phyloP scores from a whole-genome alignment of 2,113 vertebrate species.

The Athene noctua region DNA sequence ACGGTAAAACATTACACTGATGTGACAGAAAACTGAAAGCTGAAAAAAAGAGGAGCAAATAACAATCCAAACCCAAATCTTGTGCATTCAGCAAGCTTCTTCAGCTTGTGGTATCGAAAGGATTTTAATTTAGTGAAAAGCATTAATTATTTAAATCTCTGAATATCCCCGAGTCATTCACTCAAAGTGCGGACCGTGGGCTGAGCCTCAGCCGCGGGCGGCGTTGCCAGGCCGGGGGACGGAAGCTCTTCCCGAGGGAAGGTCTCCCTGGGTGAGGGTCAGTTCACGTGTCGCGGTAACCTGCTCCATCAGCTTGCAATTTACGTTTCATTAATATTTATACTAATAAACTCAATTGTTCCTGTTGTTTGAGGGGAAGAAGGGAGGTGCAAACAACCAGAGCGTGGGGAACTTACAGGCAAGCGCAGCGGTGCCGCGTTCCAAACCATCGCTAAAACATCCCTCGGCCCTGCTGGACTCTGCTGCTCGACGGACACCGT shows the following conservation, averaged over 20 bases:
- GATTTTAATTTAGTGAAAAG: background rate
- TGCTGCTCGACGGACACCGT: too few species aligned
- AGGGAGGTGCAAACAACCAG: background rate
- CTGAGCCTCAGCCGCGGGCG: background rate
- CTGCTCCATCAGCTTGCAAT: background rate
- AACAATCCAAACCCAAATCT: too few species aligned
- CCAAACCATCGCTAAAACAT: background rate
- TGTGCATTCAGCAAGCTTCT: background rate
- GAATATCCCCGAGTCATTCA: too few species aligned
- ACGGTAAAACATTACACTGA: fast-evolving
- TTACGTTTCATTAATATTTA: background rate
- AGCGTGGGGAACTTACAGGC: background rate
- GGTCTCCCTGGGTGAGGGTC: too few species aligned
- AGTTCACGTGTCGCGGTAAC: too few species aligned
- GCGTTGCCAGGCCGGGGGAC: background rate
- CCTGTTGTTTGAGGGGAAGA: background rate
- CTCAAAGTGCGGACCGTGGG: too few species aligned
- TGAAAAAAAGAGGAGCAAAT: background rate
- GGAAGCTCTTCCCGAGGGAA: background rate
- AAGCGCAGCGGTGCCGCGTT: background rate
- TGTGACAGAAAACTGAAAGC: background rate
- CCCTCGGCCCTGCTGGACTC: too few species aligned
- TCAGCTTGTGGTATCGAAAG: background rate
- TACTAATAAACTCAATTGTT: background rate
- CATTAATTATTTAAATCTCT: background rate